Percentiles rank a stretch among this genome's conserved stretches.
Evolutionary conservation across 2,113 vertebrate species (phyloP).

Genomic region (Nicator chloris): DNA sequence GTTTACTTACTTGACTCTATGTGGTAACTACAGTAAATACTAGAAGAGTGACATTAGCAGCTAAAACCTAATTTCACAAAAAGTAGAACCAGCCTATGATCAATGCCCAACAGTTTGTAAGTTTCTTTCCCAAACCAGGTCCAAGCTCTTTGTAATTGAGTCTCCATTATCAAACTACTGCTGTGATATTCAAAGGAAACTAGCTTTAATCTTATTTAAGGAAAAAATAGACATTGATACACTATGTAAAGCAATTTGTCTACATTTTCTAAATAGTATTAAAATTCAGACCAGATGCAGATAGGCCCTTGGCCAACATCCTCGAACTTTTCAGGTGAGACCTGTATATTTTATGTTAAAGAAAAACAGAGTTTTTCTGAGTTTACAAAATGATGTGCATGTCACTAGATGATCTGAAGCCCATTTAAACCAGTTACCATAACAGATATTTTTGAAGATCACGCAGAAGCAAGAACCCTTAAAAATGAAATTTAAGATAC

Average conservation of each 20-base stretch:
- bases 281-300: background rate
- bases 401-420: background rate
- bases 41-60: background rate
- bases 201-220: background rate
- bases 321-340: background rate
- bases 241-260: background rate
- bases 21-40: background rate
- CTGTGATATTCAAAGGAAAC: background rate
- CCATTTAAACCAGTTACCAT: background rate
- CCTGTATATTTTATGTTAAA: background rate
- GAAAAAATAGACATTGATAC: background rate
- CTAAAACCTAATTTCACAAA: background rate
- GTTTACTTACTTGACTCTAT: slow-evolving; percentile 2
- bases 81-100: background rate
- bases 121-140: background rate
- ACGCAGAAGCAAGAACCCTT: background rate
- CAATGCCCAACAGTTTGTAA: fast-evolving
- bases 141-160: background rate
- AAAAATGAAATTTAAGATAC: background rate
- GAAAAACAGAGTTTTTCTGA: background rate
- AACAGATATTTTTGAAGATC: background rate
- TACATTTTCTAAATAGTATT: background rate
- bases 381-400: background rate
- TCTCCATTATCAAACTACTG: background rate
- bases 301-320: background rate